phyloP scores from a whole-genome alignment of 2,888 invertebrate species.

The Callinectes sapidus region DNA sequence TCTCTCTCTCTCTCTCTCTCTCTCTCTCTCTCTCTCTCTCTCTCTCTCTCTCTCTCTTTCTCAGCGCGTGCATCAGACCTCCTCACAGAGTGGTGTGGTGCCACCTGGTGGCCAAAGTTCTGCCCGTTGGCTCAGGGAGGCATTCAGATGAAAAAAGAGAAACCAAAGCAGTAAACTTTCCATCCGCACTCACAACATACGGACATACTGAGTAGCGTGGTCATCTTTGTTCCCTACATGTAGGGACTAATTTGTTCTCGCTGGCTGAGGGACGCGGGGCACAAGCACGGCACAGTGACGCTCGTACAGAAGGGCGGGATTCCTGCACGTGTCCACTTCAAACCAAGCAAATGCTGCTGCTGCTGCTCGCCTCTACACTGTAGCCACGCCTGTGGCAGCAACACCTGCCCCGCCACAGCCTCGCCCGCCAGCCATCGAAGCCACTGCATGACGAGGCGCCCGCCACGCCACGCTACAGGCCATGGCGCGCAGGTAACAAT shows the following conservation, averaged over 20 bases:
- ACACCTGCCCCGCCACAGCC: background rate
- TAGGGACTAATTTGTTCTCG: background rate
- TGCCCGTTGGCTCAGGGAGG: background rate
- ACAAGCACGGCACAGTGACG: background rate
- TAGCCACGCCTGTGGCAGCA: background rate
- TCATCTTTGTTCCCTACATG: background rate
- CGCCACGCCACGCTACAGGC: background rate
- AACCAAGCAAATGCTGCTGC: background rate
- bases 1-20: background rate
- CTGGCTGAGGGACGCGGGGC: background rate
- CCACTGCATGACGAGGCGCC: background rate
- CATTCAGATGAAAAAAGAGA: background rate
- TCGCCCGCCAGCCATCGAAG: background rate
- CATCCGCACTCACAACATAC: background rate
- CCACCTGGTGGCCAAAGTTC: background rate
- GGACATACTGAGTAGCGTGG: background rate
- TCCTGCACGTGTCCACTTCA: background rate
- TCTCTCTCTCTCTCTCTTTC: too few species aligned
- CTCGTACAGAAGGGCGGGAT: background rate
- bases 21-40: background rate
- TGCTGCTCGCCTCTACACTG: background rate
- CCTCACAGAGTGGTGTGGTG: background rate
- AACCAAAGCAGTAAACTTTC: background rate
- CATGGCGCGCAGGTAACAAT: background rate
- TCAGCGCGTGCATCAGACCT: background rate